These are phyloP conservation scores for Gadopsis bispinosus DNA, from an alignment of 2,797 vertebrate genomes.

Conservation along the genomic window DNA sequence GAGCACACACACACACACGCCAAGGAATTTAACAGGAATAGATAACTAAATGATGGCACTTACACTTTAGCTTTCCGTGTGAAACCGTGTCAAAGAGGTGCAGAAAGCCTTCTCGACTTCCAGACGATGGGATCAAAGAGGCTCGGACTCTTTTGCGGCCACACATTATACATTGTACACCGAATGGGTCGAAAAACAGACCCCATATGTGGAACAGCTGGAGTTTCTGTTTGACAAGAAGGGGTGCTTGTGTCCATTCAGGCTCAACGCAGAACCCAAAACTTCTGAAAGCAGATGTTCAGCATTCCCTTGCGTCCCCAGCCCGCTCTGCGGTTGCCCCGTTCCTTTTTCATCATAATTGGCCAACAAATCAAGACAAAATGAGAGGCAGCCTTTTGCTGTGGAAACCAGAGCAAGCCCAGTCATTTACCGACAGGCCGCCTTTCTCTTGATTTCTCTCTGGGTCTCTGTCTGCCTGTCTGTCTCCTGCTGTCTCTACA, in stretches of 20 bases:
- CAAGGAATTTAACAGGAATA: conserved; percentile 71
- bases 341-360: conserved; percentile 61
- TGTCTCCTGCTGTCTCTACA: conserved; percentile 43
- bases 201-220: conserved; percentile 73
- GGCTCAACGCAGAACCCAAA: conserved; percentile 31
- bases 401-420: conserved; percentile 40
- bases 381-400: conserved; percentile 65
- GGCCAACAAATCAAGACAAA: conserved; percentile 68
- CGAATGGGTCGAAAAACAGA: conserved; percentile 39
- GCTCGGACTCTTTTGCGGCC: conserved; percentile 21
- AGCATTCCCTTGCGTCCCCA: conserved; percentile 32
- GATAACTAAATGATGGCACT: conserved; percentile 75
- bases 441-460: conserved; percentile 27
- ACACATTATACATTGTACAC: conserved; percentile 17
- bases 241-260: conserved; percentile 50
- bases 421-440: conserved; percentile 39
- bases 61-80: conserved; percentile 30
- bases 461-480: conserved; percentile 40
- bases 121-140: conserved; percentile 49
- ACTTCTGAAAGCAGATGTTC: conserved; percentile 67
- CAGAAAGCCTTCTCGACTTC: conserved; percentile 29
- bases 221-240: conserved; percentile 56
- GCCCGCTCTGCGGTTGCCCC: conserved; percentile 42
- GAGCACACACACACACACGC: conserved; percentile 63
- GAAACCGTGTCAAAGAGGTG: conserved; percentile 21